Evolutionary conservation across 1,140 invertebrate species (phyloP), one percentile per base, ranked within the genome.

Genomic region (Drosophila ficusphila): DNA sequence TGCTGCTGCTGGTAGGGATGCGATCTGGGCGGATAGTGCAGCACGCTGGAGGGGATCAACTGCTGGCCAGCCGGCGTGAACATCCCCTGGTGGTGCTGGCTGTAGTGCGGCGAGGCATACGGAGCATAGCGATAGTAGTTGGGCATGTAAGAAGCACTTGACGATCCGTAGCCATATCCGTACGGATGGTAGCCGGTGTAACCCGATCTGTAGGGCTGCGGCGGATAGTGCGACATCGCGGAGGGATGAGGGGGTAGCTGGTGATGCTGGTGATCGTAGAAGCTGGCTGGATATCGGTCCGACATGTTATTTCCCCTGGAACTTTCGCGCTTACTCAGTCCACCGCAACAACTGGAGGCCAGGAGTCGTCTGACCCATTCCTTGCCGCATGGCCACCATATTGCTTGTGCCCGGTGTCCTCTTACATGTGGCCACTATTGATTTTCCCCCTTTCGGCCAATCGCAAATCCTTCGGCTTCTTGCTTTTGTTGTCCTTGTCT

Each of bases 21-120:
- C 16, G 60, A 14, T 18, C 76, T 67, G 48, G 79, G 72, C 7
- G 81, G 79, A 46, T 88, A 88, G 54, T 89, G 85, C 21, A 89
- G 68, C 44, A 89, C 79, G 29, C 79, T 89, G 47, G 85, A 89
- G 42, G 85, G 83, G 44, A 89, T 67, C 33, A 89, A 57, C 39
- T 89, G 85, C 42, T 89, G 85, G 19, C 83, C 83, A 19, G 83
- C 83, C 5, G 86, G 67, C 39, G 86, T 90, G 4, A 90, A 90
- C 79, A 90, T 73, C 42, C 79, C 77, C 36, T 69, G 54, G 7
- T 78, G 73, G 12, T 34, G 67, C 34, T 83, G 85, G 46, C 81
- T 90, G 36, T 85, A 82, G 29, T 90, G 88, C 5, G 83, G 83
- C 53, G 83, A 88, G 49, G 82, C 82, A 31, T 88, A 86, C 34